Evolutionary conservation across 92 coral and sea anemone genomes (phyloP), one percentile per base, ranked within the genome.

Genomic region (Palythoa caribaeorum): DNA sequence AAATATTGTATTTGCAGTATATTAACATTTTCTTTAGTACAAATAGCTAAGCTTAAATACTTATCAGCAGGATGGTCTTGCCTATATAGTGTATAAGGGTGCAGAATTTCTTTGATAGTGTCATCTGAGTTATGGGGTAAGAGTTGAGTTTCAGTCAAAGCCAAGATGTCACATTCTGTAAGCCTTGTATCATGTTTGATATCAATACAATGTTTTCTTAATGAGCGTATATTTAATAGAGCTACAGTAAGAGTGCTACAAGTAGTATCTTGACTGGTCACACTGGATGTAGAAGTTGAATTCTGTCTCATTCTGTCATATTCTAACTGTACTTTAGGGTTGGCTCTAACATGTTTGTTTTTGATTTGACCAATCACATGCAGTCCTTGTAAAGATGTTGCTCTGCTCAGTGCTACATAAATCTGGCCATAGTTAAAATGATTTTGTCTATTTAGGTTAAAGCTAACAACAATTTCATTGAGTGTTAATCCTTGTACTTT

Each of bases 341-440:
- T 62, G 57, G 93, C 80, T 68, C 54, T 88, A 20, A 91, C 35
- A 73, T 87, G 85, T 77, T 87, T 89, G 21, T 40, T 74, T 9
- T 92, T 87, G 14, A 92, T 60, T 40, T 84, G 19, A 75, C 96
- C 94, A 9, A 91, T 38, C 6, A 83, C 83, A 73, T 91, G 74
- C 12, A 93, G 16, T 14, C 94, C 94, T 20, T 86, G 54, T 4
- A 93, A 71, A 15, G 92, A 76, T 1, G 73, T 87, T 47, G 94
- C 90, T 21, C 92, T 73, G 69, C 93, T 92, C 40, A 92, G 69
- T 1, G 94, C 94, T 39, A 94, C 94, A 93, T 89, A 91, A 13
- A 86, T 48, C 17, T 57, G 63, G 63, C 63, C 63, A 57, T 57
- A 57, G 63, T 57, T 57, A 57, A 57, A 57, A 57, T 57, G 7